Conservation (phyloP, 2,888 invertebrate species). For the Biston betularia region DNA sequence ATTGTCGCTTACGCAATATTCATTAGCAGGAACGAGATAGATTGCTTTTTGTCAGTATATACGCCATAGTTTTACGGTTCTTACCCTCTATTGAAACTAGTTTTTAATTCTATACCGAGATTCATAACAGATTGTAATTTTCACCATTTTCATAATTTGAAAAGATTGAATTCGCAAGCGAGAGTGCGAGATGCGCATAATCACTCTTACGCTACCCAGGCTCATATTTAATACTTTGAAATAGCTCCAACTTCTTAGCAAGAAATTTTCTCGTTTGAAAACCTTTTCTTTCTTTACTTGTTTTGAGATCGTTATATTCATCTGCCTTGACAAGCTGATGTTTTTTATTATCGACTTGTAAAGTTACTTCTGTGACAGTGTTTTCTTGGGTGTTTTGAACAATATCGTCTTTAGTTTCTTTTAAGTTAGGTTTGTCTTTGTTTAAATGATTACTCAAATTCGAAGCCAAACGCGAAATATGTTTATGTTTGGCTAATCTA, state of each 20-base stretch:
- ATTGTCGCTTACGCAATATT: no score
- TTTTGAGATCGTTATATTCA: not conserved
- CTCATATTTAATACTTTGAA: not conserved
- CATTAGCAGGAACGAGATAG: no score
- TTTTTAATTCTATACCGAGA: no score
- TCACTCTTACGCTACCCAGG: not conserved
- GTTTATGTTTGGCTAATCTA: slow-evolving; percentile 1
- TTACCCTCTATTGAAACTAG: no score
- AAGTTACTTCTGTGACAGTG: not conserved
- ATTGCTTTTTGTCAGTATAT: no score
- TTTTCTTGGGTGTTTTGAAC: not conserved
- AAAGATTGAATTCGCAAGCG: not conserved
- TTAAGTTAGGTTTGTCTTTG: not conserved
- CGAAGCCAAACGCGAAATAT: not conserved
- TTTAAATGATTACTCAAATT: not conserved
- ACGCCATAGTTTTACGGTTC: no score
- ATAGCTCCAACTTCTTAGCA: not conserved
- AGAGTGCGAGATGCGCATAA: not conserved
- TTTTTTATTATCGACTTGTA: not conserved
- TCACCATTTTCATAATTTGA: not conserved
- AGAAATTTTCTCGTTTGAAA: not conserved
- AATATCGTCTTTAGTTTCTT: not conserved
- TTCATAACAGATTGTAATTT: no score
- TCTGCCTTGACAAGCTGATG: not conserved
- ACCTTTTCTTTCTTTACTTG: not conserved